Base-by-base conservation (phyloP, 2,888 invertebrate species). In the Parascotia fuliginaria region DNA sequence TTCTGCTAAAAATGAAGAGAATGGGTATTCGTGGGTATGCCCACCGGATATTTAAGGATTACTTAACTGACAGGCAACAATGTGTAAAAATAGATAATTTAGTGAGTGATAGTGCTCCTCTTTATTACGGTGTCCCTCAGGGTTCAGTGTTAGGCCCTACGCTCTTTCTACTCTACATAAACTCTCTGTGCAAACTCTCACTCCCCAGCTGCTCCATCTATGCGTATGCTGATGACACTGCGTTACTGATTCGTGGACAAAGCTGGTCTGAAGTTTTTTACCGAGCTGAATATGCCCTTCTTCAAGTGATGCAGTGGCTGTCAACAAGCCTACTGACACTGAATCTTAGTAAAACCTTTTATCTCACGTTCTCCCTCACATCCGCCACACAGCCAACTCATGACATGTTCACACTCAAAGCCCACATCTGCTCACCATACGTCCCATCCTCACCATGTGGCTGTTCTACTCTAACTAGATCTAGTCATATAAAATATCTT, bases 171-270 rank as follows among this genome's bases (percentile, higher is more conserved):
- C 28, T 47, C 3, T 57, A 49, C 27, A 42, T 57, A n/a, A 53
- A 53, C 29, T 42, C 52, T 9, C 44, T 53, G 1, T 41, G 51
- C 9, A 9, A 16, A 1, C 15, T 42, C 4, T 22, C 11, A 4
- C 29, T 45, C 5, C 4, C n/a, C 1, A 5, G 45, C 1, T 38
- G 38, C 5, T 34, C 39, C 11, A 37, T 54, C 3, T 27, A 55
- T 12, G 43, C 45, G 1, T 59, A 42, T 28, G 54, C 58, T 4
- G 58, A 58, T 13, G 56, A 56, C 36, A 58, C 58, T 2, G 51
- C 48, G 11, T 13, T 58, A 0, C 11, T 55, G 3, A 49, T 59
- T 22, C 11, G 33, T 0, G 55, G 43, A 0, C 19, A 19, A 1
- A 37, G 32, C 13, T 54, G 49, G 58, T 13, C 7, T 19, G 19